Percentiles rank a stretch among this genome's conserved stretches.
phyloP scores from a whole-genome alignment of 2,888 invertebrate genomes.

The Adelphocoris suturalis region DNA sequence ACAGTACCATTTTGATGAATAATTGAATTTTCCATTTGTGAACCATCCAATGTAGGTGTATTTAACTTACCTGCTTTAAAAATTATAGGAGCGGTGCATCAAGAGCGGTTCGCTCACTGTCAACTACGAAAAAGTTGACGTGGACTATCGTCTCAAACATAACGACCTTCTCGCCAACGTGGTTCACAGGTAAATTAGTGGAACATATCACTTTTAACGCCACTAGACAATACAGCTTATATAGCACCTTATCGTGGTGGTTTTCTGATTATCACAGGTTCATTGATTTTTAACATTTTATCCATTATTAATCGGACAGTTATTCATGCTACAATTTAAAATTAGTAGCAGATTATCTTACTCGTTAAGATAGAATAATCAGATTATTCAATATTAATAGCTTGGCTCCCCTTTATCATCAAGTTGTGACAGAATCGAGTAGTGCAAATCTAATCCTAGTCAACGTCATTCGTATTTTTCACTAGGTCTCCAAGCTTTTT shows the following conservation, averaged over 20 bases:
- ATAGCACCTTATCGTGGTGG: background rate
- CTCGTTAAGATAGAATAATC: background rate
- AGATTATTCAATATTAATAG: background rate
- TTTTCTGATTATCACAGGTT: background rate
- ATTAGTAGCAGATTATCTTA: background rate
- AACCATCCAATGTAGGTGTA: too few species aligned
- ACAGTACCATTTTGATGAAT: too few species aligned
- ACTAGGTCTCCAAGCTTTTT: background rate
- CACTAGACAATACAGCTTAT: background rate
- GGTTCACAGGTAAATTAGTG: constrained; percentile 88
- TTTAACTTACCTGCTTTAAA: too few species aligned
- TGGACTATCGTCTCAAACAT: constrained; percentile 94
- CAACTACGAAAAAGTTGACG: constrained; percentile 94
- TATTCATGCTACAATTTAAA: background rate
- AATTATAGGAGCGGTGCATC: constrained; percentile 87
- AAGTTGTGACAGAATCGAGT: background rate
- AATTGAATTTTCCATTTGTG: too few species aligned
- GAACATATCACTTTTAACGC: background rate
- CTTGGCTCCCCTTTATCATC: background rate
- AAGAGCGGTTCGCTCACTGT: constrained; percentile 94
- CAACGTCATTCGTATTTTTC: background rate
- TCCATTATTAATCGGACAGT: background rate
- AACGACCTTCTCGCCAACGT: constrained; percentile 95
- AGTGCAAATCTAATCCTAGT: background rate
- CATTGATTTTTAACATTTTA: background rate